phyloP scores from a whole-genome alignment of 2,797 vertebrate species.

The Streptopelia turtur region DNA sequence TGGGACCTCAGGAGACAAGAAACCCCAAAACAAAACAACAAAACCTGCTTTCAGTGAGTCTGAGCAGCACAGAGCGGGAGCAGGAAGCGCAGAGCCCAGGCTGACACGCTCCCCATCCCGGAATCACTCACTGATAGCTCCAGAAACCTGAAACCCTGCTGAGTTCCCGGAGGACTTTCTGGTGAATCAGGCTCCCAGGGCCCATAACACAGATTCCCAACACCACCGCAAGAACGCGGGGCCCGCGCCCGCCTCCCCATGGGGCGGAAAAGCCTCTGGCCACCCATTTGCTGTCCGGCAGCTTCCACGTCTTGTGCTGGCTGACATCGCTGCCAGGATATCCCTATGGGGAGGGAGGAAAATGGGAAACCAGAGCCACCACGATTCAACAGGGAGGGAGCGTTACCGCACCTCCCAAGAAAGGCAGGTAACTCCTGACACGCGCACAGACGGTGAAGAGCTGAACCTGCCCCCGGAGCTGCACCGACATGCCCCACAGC shows the following conservation, averaged over 20 bases:
- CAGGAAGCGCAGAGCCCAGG: background rate
- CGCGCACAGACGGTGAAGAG: fast-evolving
- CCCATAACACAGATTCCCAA: background rate
- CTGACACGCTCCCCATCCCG: background rate
- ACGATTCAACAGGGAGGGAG: background rate
- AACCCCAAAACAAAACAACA: background rate
- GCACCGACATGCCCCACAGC: background rate
- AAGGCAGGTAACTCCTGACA: background rate
- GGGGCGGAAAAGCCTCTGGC: background rate
- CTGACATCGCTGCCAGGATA: background rate
- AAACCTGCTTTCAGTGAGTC: background rate
- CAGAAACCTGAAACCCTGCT: slow-evolving; percentile 46
- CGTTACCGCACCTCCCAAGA: background rate
- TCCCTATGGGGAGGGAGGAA: background rate
- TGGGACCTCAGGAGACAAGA: background rate
- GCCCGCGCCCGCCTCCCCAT: fast-evolving
- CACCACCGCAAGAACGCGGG: background rate
- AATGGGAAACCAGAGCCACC: background rate
- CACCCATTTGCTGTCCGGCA: background rate
- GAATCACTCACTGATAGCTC: slow-evolving; percentile 28
- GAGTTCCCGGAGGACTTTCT: slow-evolving; percentile 14
- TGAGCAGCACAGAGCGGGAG: background rate
- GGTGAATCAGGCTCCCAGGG: slow-evolving; percentile 36
- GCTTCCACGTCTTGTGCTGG: background rate
- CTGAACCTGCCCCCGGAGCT: background rate